Conservation (phyloP, 2,797 vertebrate genomes). For the Neostethus bicornis region DNA sequence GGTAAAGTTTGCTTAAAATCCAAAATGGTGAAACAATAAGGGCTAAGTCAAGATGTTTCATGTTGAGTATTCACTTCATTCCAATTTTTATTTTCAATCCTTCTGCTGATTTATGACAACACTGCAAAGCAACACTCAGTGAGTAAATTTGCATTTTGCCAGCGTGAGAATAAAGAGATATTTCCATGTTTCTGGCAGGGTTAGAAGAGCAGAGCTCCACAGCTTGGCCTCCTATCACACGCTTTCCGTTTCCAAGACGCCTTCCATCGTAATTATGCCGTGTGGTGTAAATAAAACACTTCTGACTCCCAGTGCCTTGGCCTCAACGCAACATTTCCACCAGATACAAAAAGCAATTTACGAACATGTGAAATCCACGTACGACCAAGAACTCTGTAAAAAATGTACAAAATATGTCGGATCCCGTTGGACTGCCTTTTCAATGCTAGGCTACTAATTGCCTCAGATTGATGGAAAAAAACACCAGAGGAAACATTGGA, state of each 20-base stretch:
- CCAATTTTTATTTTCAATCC: constrained; percentile 1
- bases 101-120: constrained; percentile 14
- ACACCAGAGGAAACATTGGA: constrained; percentile 46
- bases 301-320: constrained; percentile 12
- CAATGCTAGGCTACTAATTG: constrained; percentile 53
- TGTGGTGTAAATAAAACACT: constrained; percentile 34
- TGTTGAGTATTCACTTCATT: background rate
- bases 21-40: background rate
- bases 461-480: constrained; percentile 54
- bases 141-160: background rate
- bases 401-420: constrained; percentile 19
- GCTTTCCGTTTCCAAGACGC: constrained; percentile 28
- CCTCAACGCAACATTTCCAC: constrained; percentile 14
- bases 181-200: constrained; percentile 27
- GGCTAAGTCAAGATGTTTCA: constrained; percentile 3
- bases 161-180: background rate
- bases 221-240: constrained; percentile 11
- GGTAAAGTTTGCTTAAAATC: constrained; percentile 19
- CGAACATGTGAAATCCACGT: constrained; percentile 42
- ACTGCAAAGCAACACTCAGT: background rate
- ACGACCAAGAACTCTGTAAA: constrained; percentile 29
- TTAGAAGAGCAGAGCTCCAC: constrained; percentile 23
- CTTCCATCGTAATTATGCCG: constrained; percentile 28
- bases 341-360: constrained; percentile 57
- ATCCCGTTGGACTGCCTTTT: constrained; percentile 47